A percentile compares a stretch with the other conserved stretches of the same genome.
These are phyloP conservation scores for Sebastes matsubarae DNA, from an alignment of 2,797 vertebrate species.

Conservation along the genomic window DNA sequence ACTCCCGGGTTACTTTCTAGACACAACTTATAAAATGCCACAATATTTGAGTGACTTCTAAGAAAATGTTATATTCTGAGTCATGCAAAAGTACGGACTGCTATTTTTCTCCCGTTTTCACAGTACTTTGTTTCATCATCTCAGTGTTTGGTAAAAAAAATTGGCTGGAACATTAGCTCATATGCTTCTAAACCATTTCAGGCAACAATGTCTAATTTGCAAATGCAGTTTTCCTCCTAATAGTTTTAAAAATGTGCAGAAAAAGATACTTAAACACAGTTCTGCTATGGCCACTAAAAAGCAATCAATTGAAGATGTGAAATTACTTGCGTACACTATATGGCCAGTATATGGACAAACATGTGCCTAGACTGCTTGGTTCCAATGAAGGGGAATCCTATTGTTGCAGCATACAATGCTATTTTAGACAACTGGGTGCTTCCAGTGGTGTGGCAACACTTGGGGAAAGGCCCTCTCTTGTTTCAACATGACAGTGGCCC, in stretches of 20 bases:
- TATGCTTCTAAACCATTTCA: not conserved
- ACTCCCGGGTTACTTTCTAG: too few species aligned
- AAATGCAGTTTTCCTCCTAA: not conserved
- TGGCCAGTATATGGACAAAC: not conserved
- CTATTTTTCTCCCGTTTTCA: not conserved
- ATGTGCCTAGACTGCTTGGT: not conserved
- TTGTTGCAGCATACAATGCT: not conserved
- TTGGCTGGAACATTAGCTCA: not conserved
- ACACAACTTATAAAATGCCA: not conserved
- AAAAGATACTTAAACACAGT: not conserved
- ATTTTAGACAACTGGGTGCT: not conserved
- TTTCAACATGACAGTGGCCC: not conserved
- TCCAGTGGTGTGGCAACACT: constrained; percentile 14
- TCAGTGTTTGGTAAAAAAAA: not conserved
- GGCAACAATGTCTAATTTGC: not conserved
- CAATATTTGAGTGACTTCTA: not conserved
- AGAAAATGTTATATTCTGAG: not conserved
- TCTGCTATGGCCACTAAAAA: not conserved
- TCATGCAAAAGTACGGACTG: not conserved
- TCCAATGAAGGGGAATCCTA: constrained; percentile 4
- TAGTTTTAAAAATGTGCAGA: not conserved
- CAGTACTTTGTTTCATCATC: not conserved
- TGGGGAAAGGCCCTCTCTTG: not conserved
- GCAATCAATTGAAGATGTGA: not conserved
- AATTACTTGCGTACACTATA: not conserved